Evolutionary conservation across 2,113 vertebrate species (phyloP).

Genomic region (Bettongia penicillata): DNA sequence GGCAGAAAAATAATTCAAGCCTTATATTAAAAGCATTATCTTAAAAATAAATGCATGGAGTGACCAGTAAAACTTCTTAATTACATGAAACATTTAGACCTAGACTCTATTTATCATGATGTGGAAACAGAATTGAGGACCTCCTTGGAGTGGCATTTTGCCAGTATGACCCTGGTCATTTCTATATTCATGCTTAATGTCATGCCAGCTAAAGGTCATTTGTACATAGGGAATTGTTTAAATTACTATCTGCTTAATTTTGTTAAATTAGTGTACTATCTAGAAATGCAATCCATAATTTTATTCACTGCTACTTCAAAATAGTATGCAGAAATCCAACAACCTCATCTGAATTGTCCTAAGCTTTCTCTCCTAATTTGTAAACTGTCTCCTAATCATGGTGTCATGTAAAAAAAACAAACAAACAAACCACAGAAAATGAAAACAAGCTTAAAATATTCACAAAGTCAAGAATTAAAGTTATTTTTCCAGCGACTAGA

Average conservation of each 20-base stretch:
- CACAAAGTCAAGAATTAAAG: background rate
- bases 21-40: background rate
- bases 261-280: slow-evolving; percentile 34
- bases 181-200: slow-evolving; percentile 24
- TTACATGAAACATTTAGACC: background rate
- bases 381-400: background rate
- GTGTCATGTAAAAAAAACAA: background rate
- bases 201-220: slow-evolving; percentile 61
- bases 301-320: slow-evolving; percentile 58
- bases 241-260: slow-evolving; percentile 57
- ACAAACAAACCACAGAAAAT: no score
- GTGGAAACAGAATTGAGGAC: background rate
- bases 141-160: background rate
- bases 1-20: background rate
- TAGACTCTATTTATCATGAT: background rate
- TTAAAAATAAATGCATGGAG: background rate
- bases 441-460: background rate
- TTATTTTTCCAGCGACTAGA: background rate
- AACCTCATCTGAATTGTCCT: slow-evolving; percentile 49
- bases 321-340: slow-evolving; percentile 58
- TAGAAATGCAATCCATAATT: slow-evolving; percentile 49
- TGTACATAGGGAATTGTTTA: slow-evolving; percentile 60
- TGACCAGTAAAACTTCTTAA: background rate
- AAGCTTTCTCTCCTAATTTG: slow-evolving; percentile 27
- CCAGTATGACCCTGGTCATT: background rate